phyloP scores from a whole-genome alignment of 2,888 invertebrate genomes.

The Andrena haemorrhoa region DNA sequence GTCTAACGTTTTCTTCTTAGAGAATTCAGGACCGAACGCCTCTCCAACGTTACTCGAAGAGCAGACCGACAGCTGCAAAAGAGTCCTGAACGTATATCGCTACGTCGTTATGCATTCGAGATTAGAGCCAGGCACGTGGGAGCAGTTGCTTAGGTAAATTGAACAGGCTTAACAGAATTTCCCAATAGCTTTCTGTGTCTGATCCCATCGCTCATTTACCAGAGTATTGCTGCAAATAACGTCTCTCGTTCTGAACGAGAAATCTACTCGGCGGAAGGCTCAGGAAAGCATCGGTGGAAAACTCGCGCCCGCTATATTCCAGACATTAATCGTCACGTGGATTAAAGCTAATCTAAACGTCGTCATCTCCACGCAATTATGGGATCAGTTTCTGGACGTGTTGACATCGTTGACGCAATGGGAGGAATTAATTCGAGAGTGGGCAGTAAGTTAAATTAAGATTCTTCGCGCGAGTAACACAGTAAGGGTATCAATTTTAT shows the following conservation, averaged over 20 bases:
- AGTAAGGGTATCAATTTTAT: neutral
- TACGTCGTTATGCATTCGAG: conserved; percentile 98
- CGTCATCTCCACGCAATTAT: conserved; percentile 93
- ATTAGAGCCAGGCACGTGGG: conserved; percentile 97
- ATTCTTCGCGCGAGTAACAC: neutral
- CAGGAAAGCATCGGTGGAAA: conserved; percentile 90
- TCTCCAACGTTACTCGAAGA: conserved; percentile 92
- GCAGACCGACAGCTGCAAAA: conserved; percentile 98
- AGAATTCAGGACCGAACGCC: conserved; percentile 85
- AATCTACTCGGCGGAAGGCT: conserved; percentile 91
- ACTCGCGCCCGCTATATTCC: conserved; percentile 93
- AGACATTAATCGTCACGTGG: conserved; percentile 99
- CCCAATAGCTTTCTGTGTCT: neutral
- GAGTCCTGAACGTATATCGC: conserved; percentile 97
- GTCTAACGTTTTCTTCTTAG: conserved; percentile 95
- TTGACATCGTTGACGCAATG: conserved; percentile 95
- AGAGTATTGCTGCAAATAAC: conserved; percentile 95
- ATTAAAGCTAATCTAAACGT: conserved; percentile 98
- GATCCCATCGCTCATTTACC: neutral
- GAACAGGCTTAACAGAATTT: too few relatives aligned
- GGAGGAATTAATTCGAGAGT: conserved; percentile 97
- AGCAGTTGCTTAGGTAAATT: conserved; percentile 83
- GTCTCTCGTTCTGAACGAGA: conserved; percentile 93
- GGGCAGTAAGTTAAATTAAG: conserved; percentile 90
- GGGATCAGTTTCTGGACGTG: conserved; percentile 96